A percentile compares a stretch with the other conserved stretches of the same genome.
Evolutionary conservation across 1,140 invertebrate genomes (phyloP).

Genomic region (Procambarus virginalis): DNA sequence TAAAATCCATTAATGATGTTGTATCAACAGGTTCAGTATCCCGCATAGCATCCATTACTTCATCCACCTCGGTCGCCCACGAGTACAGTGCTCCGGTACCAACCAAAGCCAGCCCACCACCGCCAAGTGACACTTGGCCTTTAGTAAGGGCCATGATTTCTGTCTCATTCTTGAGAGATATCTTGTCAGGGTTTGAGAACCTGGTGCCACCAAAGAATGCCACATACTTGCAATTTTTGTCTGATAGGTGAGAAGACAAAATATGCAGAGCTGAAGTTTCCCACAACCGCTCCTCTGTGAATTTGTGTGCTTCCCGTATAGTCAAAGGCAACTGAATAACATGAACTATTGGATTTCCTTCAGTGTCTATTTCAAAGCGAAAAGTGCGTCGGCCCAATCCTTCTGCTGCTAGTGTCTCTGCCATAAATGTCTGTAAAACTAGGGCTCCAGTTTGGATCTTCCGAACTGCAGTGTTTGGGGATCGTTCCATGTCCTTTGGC

Average conservation of each 20-base stretch:
- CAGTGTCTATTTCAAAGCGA: conserved; percentile 78
- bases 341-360: conserved; percentile 75
- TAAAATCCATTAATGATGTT: conserved; percentile 87
- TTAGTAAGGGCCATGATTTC: conserved; percentile 80
- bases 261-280: conserved; percentile 85
- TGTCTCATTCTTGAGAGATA: conserved; percentile 78
- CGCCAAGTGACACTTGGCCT: conserved; percentile 90
- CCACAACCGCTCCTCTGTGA: conserved; percentile 89
- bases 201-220: conserved; percentile 85
- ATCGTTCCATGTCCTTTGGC: conserved; percentile 81
- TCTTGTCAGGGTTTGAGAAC: conserved; percentile 66
- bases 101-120: conserved; percentile 91
- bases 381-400: conserved; percentile 88
- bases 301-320: conserved; percentile 81
- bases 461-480: conserved; percentile 83
- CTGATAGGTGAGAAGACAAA: conserved; percentile 80
- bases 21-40: conserved; percentile 81
- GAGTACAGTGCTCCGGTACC: conserved; percentile 92
- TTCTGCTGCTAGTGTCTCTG: conserved; percentile 89
- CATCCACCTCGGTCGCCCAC: conserved; percentile 85
- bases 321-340: conserved; percentile 83
- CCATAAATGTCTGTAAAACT: conserved; percentile 89
- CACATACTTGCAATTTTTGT: conserved; percentile 86
- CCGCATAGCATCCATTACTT: conserved; percentile 80
- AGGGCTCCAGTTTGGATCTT: conserved; percentile 86